Evolutionary conservation across 1,140 invertebrate genomes (phyloP), one percentile per base, ranked within the genome.

Genomic region (Microplitis demolitor): DNA sequence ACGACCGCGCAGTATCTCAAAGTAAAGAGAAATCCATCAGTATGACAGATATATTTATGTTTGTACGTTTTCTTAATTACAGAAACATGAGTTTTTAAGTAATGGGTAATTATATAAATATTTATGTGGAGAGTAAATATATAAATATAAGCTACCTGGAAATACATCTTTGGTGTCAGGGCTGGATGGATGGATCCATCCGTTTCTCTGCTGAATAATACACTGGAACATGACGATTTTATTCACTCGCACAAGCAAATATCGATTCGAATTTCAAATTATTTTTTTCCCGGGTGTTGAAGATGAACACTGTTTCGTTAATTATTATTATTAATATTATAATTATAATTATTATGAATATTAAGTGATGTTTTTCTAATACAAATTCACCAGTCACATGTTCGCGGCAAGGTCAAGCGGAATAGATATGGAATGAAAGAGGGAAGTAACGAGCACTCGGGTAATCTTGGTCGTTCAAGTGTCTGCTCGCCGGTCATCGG

Each of bases 181-280:
- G 80, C 88, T 91, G 74, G 89, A 88, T 58, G 90, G 89, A 84
- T 92, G 90, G 78, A 91, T 92, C 92, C 92, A 93, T 80, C 92
- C 92, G 83, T 92, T 93, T 76, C 90, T 90, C 83, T 92, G 92
- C 85, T 94, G 93, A 79, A 94, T 93, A 78, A 94, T 94, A 83
- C 93, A 94, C 89, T 94, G 92, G 87, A 94, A 94, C 92, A 94
- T 93, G 82, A 77, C 82, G 16, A 8, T 51, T 24, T 24, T 24
- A 24, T 24, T 24, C 14, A 13, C 14, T 73, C 13, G 9, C 70
- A 54, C 37, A 33, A 63, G 34, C 13, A 31, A 24, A 24, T 24
- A 24, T 24, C 24, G 24, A 24, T 24, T 37, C 33, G 33, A 60
- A 4, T 2, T 11, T 3, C 51, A n/a, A 11, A 4, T 54, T 54